Conservation (phyloP, 1,140 invertebrate species). For the Brachionus manjavacas region DNA sequence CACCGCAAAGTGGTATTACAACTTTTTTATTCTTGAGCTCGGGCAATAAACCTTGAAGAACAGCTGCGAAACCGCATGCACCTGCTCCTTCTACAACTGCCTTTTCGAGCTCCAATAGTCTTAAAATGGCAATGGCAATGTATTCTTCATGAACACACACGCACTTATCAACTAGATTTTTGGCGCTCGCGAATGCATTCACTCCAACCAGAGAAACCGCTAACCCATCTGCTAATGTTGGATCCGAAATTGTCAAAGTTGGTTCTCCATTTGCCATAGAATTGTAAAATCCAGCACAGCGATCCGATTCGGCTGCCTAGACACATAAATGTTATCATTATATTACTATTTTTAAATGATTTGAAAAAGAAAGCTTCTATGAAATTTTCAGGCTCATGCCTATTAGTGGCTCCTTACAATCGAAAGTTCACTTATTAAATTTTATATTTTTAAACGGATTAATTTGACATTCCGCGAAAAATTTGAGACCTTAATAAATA, state of each 20-base stretch:
- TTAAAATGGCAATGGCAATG: constrained; percentile 80
- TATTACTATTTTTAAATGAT: too few species aligned
- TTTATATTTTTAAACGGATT: too few species aligned
- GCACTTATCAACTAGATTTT: constrained; percentile 70
- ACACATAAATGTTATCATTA: too few species aligned
- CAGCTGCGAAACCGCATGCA: constrained; percentile 76
- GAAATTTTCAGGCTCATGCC: too few species aligned
- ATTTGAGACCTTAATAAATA: too few species aligned
- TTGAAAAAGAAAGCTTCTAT: too few species aligned
- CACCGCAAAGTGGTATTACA: constrained; percentile 75
- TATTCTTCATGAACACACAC: constrained; percentile 54
- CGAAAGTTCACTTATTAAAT: too few species aligned
- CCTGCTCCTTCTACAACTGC: constrained; percentile 86
- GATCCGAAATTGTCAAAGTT: constrained; percentile 64
- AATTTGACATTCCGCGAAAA: too few species aligned
- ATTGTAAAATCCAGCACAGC: constrained; percentile 74
- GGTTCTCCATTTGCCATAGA: constrained; percentile 69
- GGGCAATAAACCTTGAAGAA: constrained; percentile 73
- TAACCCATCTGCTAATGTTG: constrained; percentile 79
- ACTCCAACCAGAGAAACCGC: constrained; percentile 81
- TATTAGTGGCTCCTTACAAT: too few species aligned
- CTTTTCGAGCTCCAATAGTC: constrained; percentile 81
- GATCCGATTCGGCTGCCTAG: constrained; percentile 84
- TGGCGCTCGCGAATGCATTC: constrained; percentile 76
- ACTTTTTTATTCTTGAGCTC: constrained; percentile 80